Base-by-base conservation (phyloP, 2,797 vertebrate genomes). In the Characodon lateralis region DNA sequence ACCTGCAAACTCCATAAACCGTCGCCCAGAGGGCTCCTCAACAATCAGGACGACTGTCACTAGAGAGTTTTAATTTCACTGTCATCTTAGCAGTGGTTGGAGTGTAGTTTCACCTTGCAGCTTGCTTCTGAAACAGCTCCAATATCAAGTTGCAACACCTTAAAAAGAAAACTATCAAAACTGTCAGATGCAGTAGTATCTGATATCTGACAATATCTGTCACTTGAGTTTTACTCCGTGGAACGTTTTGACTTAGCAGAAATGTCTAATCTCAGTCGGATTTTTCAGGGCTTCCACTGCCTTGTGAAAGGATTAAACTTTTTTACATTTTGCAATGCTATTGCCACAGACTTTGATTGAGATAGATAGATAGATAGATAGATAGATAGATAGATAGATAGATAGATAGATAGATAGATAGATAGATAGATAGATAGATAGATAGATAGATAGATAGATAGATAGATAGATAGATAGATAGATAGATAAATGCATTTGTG, bases 1-100 rank as follows among this genome's bases (percentile, higher is more conserved):
- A 81, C 72, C 73, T 69, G 69, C 77, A 83, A 80, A 86, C 65
- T 85, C 78, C 71, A 85, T 83, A 83, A 87, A 88, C 72, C 76
- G 68, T 51, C 55, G 63, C 1, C n/a, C 35, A 39, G 78, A 78
- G 75, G 18, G 39, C 70, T 26, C 74, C 73, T 80, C 71, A 81
- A 71, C 66, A 14, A 72, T 24, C 71, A 13, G 39, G 55, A n/a
- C 1, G 18, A 41, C 73, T 73, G 75, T 74, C 79, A 70, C 71
- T 28, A 61, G 78, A 82, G 43, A 77, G 69, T 61, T 84, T 74
- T 72, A 73, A 75, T 74, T 84, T 87, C 28, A 53, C 20, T 58
- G 76, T 81, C 75, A 71, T 76, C 71, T 70, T 59, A 71, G 73
- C 55, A 53, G 61, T 55, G 63, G 53, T 16, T 76, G 74, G 12